Base-by-base conservation (phyloP, 1,140 invertebrate species). In the Cotesia chilonis region DNA sequence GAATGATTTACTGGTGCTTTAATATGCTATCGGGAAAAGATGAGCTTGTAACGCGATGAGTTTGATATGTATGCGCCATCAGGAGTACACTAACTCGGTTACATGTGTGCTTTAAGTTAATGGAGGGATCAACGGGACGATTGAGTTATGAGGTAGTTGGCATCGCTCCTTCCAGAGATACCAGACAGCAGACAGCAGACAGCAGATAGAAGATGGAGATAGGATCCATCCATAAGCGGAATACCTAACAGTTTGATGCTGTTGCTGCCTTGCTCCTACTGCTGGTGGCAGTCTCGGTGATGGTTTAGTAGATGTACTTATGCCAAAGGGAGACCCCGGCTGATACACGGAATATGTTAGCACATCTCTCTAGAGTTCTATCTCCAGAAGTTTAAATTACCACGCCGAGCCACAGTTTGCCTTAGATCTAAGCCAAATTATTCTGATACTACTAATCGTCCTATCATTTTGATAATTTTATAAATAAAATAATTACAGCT, bases 21-120 rank as follows among this genome's bases (percentile, higher is more conserved):
- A 41, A 38, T 47, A 66, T 38, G 51, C n/a, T 63, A 41, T 57
- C 37, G 20, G 20, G 38, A 41, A 41, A 52, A 37, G 28, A 57
- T 41, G 17, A 51, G 68, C 59, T 70, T 52, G 57, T 36, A 51
- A 70, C 61, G 52, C 74, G 63, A 73, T 68, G 71, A 75, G 74
- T 75, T 75, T 71, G 6, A 47, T 47, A 47, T 47, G 41, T 47
- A 47, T 47, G 5, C 10, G 41, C 10, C 28, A 28, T 28, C 28
- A 28, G 28, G 60, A 59, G 74, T 75, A 68, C 55, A 35, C 60
- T 75, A 75, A 75, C 74, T 75, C 63, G 55, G 74, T 75, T 75
- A 75, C 68, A 55, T 72, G 74, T 73, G 71, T 73, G 68, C 71
- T 73, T 73, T 73, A 73, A 73, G 74, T 75, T 75, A 75, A 75